Base-by-base conservation (phyloP, 2,113 vertebrate genomes). In the Muscicapa adusta region DNA sequence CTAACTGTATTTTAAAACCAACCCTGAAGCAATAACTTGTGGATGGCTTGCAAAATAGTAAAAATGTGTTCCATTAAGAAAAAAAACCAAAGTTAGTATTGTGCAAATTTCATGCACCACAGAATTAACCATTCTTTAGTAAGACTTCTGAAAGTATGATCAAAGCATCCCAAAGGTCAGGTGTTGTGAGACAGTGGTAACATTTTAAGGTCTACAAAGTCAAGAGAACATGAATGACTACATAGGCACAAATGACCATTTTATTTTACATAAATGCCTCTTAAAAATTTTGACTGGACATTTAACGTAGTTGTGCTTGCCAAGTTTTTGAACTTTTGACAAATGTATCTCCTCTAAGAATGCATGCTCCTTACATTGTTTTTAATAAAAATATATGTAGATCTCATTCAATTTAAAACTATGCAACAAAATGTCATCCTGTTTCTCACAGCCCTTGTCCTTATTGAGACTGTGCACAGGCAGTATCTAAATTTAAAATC, bases 1-100 rank as follows among this genome's bases (percentile, higher is more conserved):
- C n/a, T 88, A 72, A 93, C 47, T 54, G 45, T 91, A 87, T 89
- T 97, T 96, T 93, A 95, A 95, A 95, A 96, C 65, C 68, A 94
- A 86, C 94, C 4, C 0, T 95, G 85, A 84, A 91, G 88, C 81
- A 95, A 90, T 91, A 91, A 79, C 33, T 81, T 81, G 65, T 0
- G 18, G 79, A 96, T 82, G 63, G 61, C 54, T 97, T 95, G 72
- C 86, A 96, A 95, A 93, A 92, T 77, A 85, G 38, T 74, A 71
- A 93, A 96, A 94, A 86, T 68, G 18, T 70, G 57, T 86, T 91
- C 42, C 66, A 82, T 87, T 91, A 94, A 92, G 70, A 77, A 92
- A 92, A 90, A 77, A 84, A 61, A 66, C 56, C 56, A 5, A 54
- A 61, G 40, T 31, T 42, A 61, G 8, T 51, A 92, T 83, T 77